Conservation (phyloP, 2,113 vertebrate species). For the Corapipo altera region DNA sequence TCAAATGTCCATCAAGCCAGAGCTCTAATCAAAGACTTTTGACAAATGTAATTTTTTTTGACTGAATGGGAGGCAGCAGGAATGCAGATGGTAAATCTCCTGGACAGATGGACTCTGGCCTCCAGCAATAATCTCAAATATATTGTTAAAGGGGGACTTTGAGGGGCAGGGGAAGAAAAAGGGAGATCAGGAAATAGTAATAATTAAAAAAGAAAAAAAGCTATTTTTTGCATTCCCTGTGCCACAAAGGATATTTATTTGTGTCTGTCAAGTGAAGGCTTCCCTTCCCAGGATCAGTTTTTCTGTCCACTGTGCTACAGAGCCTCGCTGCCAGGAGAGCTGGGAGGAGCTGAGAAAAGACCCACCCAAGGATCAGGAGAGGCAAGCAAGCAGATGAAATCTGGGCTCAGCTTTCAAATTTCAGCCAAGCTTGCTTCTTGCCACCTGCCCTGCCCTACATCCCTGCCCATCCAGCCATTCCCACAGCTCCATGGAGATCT, state of each 20-base stretch:
- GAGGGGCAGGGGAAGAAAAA: neutral
- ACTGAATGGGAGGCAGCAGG: neutral
- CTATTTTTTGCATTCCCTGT: neutral
- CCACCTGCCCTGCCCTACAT: neutral
- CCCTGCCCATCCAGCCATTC: neutral
- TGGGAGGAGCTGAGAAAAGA: neutral
- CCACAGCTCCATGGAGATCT: rapidly evolving
- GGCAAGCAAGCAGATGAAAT: neutral
- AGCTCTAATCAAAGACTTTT: neutral
- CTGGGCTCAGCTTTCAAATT: neutral
- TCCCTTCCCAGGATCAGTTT: neutral
- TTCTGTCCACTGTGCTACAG: neutral
- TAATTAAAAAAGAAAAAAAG: neutral
- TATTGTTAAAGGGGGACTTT: neutral
- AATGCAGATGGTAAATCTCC: slow-evolving; percentile 15
- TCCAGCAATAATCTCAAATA: neutral
- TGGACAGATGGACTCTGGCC: neutral
- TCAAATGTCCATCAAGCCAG: neutral
- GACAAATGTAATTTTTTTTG: neutral
- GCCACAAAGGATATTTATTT: neutral
- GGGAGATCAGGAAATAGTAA: neutral
- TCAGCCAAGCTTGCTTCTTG: neutral
- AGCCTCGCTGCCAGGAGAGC: neutral
- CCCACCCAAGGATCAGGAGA: neutral
- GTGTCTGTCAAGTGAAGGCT: neutral